These are phyloP conservation scores for Epinephelus malabaricus DNA, from an alignment of 2,797 vertebrate species.

Conservation along the genomic window DNA sequence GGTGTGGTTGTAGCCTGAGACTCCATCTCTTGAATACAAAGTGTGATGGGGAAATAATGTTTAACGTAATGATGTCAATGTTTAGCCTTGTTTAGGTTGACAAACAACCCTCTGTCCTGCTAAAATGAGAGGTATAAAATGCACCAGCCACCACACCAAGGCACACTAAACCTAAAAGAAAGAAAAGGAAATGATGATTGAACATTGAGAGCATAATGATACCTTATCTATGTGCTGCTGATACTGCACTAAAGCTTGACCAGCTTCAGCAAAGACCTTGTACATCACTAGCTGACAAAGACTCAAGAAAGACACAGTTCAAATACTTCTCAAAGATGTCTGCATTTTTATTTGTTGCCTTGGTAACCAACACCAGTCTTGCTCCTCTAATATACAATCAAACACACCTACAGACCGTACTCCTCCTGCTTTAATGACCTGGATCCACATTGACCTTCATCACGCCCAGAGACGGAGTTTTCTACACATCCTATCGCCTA, in stretches of 20 bases:
- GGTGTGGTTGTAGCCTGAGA: too few relatives aligned
- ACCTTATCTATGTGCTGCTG: background rate
- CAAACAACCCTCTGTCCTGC: too few relatives aligned
- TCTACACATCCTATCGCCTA: conserved; percentile 13
- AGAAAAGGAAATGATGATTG: too few relatives aligned
- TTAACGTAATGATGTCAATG: background rate
- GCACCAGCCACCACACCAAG: background rate
- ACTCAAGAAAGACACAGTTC: background rate
- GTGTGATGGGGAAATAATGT: background rate
- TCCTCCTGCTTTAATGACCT: conserved; percentile 10
- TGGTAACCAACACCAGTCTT: background rate
- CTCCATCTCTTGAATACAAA: background rate
- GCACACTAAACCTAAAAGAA: background rate
- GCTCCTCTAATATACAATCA: background rate
- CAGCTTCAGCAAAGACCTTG: background rate
- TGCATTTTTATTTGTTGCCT: background rate
- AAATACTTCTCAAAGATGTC: background rate
- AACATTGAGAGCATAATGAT: background rate
- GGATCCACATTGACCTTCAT: conserved; percentile 14
- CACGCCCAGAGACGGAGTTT: background rate
- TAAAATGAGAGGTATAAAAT: background rate
- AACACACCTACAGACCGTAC: background rate
- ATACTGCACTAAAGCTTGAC: background rate
- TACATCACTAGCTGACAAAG: background rate
- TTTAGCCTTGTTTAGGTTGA: background rate